phyloP scores from a whole-genome alignment of 1,140 invertebrate species.

The Lepidurus arcticus region DNA sequence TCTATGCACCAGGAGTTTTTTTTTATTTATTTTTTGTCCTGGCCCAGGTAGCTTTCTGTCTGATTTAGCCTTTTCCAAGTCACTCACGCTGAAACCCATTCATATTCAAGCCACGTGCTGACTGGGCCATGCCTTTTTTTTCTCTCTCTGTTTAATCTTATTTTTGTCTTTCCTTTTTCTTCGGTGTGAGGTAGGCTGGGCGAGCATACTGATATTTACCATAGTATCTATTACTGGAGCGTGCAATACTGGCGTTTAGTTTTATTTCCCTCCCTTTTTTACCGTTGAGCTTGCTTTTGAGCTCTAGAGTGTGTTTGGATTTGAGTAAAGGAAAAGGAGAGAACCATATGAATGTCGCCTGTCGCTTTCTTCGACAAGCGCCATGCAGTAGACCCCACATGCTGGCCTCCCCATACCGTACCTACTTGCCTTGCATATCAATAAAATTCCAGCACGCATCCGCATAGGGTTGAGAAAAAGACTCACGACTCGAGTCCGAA shows the following conservation, averaged over 20 bases:
- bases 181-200: not conserved
- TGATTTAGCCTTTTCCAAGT: constrained; percentile 17
- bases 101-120: constrained; percentile 17
- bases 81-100: constrained; percentile 1
- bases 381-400: constrained; percentile 8
- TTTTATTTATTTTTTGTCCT: not conserved
- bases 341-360: constrained; percentile 6
- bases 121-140: constrained; percentile 3
- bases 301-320: not conserved
- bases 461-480: not conserved
- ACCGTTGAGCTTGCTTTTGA: not conserved
- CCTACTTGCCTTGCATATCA: constrained; percentile 18
- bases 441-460: constrained; percentile 11
- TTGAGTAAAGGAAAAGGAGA: not conserved
- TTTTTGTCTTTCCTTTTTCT: not conserved
- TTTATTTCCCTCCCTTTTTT: not conserved
- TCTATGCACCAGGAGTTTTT: too few relatives aligned
- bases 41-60: constrained; percentile 2
- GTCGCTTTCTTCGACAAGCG: not conserved
- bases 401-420: constrained; percentile 5
- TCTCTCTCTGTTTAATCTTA: not conserved
- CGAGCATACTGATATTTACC: not conserved
- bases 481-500: not conserved
- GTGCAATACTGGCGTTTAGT: not conserved
- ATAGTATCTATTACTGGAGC: constrained; percentile 4